Percentiles rank a stretch among this genome's conserved stretches.
Conservation (phyloP, 2,797 vertebrate genomes). For the Anguilla pacifica region DNA sequence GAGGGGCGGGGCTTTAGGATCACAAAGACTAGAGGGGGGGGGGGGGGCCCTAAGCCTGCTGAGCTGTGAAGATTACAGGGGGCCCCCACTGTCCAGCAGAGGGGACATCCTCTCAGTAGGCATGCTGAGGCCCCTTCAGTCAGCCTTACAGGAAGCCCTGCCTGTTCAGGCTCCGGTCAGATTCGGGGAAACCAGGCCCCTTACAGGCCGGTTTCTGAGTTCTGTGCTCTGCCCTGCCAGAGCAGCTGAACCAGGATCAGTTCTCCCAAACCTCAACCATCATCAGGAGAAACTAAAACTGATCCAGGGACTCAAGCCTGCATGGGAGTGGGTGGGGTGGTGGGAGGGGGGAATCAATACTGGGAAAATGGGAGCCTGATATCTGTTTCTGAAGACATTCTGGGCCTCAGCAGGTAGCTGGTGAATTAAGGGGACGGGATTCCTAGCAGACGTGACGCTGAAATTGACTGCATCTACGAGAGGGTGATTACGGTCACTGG, state of each 20-base stretch:
- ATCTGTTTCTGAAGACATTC: not conserved
- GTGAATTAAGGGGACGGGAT: not conserved
- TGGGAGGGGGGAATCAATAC: not conserved
- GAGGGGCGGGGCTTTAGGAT: not conserved
- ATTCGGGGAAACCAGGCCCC: slow-evolving; percentile 26
- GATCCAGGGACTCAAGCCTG: not conserved
- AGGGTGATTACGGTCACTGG: not conserved
- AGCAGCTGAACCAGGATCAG: not conserved
- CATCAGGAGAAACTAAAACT: not conserved
- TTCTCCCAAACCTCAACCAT: not conserved
- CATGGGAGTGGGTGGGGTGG: no score
- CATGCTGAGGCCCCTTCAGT: slow-evolving; percentile 33
- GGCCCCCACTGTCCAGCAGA: slow-evolving; percentile 36
- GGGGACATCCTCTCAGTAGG: slow-evolving; percentile 29
- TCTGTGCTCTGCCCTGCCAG: no score
- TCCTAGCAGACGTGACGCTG: not conserved
- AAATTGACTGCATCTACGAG: not conserved
- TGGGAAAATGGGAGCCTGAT: not conserved
- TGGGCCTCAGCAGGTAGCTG: not conserved
- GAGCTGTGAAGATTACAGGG: slow-evolving; percentile 42
- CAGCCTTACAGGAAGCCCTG: slow-evolving; percentile 20
- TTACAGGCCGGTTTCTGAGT: not conserved
- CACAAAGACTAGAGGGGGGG: slow-evolving; percentile 16
- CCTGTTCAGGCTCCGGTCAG: slow-evolving; percentile 15
- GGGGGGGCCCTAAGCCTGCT: slow-evolving; percentile 37